Evolutionary conservation across 2,888 invertebrate genomes (phyloP).

Genomic region (Pristionchus arcanus): DNA sequence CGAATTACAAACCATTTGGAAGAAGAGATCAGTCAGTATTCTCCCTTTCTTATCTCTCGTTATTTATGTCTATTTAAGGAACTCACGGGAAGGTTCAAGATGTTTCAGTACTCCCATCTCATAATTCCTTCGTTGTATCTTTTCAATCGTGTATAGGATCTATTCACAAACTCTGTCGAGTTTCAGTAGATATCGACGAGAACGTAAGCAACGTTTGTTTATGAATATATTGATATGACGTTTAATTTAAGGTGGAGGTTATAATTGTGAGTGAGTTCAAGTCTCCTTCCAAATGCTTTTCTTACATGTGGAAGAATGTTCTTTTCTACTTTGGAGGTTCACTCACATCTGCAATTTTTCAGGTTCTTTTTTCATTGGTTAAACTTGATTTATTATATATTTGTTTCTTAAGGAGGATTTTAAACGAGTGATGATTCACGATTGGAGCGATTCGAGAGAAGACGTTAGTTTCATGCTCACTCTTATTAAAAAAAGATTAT

Average conservation of each 20-base stretch:
- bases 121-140: conserved; percentile 45
- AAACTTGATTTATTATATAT: not conserved
- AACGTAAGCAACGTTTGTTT: not conserved
- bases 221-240: not conserved
- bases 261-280: not conserved
- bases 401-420: conserved; percentile 37
- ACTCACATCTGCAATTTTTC: conserved; percentile 30
- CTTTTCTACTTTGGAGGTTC: conserved; percentile 18
- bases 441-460: conserved; percentile 25
- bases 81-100: conserved; percentile 26
- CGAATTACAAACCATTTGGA: conserved; percentile 19
- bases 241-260: conserved; percentile 31
- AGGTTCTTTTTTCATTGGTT: not conserved
- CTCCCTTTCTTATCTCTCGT: too few species aligned
- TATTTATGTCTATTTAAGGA: not conserved
- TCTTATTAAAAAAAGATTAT: too few species aligned
- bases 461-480: conserved; percentile 37
- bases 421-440: conserved; percentile 39
- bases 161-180: conserved; percentile 28
- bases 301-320: conserved; percentile 46
- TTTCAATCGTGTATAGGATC: conserved; percentile 29
- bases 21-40: conserved; percentile 25
- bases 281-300: conserved; percentile 24
- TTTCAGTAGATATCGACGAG: not conserved
- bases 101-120: conserved; percentile 17